Evolutionary conservation across 2,797 vertebrate genomes (phyloP), one percentile per base, ranked within the genome.

Genomic region (Brachyalestes nurse): DNA sequence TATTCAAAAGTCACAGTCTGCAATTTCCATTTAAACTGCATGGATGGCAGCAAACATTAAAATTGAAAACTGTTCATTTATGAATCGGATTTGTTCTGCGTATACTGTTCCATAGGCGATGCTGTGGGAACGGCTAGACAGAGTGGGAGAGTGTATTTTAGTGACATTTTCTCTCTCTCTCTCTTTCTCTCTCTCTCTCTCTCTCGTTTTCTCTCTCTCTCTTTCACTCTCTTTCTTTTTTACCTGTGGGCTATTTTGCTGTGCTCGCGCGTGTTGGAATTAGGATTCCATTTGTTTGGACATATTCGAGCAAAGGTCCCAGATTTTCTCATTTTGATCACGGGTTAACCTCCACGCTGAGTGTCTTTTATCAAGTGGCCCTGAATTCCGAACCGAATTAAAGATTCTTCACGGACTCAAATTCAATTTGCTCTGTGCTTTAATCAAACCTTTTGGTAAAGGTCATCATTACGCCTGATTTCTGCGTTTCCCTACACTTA

Each of bases 51-150:
- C 84, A 84, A 87, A 86, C 82, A 89, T 84, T 92, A 84, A 90
- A 92, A 92, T 91, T 91, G 90, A 93, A 94, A 93, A 90, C 88
- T 92, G 90, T 84, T 88, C 88, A 87, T 93, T 94, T 94, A 92
- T 91, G 89, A 93, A 93, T 93, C 86, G 88, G 88, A 93, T 94
- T 92, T 92, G 92, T 92, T 93, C 90, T 84, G 88, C 88, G 17
- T 92, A 90, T 91, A 89, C 89, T 88, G 91, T 93, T 91, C 88
- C 91, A 87, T 72, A 78, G 87, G 82, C 86, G 79, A 87, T 85
- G 85, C 80, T 85, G 85, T 87, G 87, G 82, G 76, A 86, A 78
- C 91, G 87, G 47, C 13, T 51, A 51, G 12, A 51, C 17, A 23
- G 28, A 5, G 19, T 34, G 58, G 42, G 40, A 47, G 62, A 64